phyloP scores from a whole-genome alignment of 2,888 invertebrate species.

The Terebella lapidaria region DNA sequence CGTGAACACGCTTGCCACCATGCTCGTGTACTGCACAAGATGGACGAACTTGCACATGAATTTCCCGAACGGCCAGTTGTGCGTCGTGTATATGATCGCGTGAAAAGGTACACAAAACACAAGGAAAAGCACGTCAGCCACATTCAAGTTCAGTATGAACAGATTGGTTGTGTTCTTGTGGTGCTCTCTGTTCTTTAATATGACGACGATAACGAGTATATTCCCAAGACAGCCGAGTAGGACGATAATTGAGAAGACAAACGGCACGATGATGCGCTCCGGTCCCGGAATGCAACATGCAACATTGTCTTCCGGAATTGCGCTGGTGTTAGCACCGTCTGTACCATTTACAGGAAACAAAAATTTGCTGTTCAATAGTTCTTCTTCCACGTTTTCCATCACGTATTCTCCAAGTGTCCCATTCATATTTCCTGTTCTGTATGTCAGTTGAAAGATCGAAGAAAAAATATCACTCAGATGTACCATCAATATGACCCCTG shows the following conservation, averaged over 20 bases:
- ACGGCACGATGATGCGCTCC: constrained; percentile 41
- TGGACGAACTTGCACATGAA: constrained; percentile 30
- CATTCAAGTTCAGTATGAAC: constrained; percentile 27
- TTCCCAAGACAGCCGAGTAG: constrained; percentile 85
- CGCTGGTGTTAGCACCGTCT: constrained; percentile 11
- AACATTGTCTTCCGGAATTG: too few species aligned
- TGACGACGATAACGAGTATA: constrained; percentile 80
- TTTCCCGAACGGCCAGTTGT: constrained; percentile 25
- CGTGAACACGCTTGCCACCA: constrained; percentile 27
- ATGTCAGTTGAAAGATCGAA: too few species aligned
- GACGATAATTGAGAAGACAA: constrained; percentile 80
- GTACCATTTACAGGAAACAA: too few species aligned
- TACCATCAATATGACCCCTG: too few species aligned
- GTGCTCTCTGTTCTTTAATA: constrained; percentile 68
- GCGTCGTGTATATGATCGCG: constrained; percentile 23
- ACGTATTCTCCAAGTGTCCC: too few species aligned
- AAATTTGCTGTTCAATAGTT: too few species aligned
- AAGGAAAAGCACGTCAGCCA: constrained; percentile 27
- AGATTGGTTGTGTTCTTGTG: constrained; percentile 27
- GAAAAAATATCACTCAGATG: too few species aligned
- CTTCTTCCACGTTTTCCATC: too few species aligned
- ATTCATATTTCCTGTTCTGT: too few species aligned
- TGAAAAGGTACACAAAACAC: constrained; percentile 30
- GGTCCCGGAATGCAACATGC: too few species aligned
- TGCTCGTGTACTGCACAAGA: constrained; percentile 26